Conservation (phyloP, 1,140 invertebrate species). For the Piezodorus guildinii region DNA sequence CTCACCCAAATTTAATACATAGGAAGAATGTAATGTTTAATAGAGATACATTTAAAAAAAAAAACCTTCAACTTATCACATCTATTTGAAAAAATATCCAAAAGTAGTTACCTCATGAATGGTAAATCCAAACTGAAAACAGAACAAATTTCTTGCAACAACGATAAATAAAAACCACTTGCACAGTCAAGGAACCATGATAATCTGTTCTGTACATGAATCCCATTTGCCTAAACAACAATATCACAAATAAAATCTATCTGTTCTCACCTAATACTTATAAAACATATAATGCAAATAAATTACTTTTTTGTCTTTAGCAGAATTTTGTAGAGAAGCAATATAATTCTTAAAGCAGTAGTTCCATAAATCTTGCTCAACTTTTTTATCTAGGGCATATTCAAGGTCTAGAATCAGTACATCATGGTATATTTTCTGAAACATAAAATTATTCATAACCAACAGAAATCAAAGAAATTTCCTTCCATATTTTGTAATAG, state of each 20-base stretch:
- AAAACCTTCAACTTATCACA: too few species aligned
- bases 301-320: slow-evolving; percentile 23
- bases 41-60: too few species aligned
- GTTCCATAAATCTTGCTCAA: slow-evolving; percentile 83
- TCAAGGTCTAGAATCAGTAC: slow-evolving; percentile 68
- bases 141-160: slow-evolving; percentile 69
- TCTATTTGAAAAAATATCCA: slow-evolving; percentile 24
- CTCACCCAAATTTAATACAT: too few species aligned
- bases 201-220: slow-evolving; percentile 31
- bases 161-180: slow-evolving; percentile 70
- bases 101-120: slow-evolving; percentile 44
- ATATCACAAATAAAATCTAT: not conserved
- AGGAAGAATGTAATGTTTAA: too few species aligned
- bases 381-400: slow-evolving; percentile 78
- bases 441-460: not conserved
- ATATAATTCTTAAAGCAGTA: slow-evolving; percentile 81
- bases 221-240: not conserved
- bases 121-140: slow-evolving; percentile 69
- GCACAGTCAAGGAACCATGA: slow-evolving; percentile 69
- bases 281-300: not conserved
- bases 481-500: not conserved
- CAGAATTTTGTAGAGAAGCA: slow-evolving; percentile 47
- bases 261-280: not conserved
- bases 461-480: not conserved
- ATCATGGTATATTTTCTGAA: slow-evolving; percentile 62